Evolutionary conservation across 2,797 vertebrate genomes (phyloP), one percentile per base, ranked within the genome.

Genomic region (Betta splendens): DNA sequence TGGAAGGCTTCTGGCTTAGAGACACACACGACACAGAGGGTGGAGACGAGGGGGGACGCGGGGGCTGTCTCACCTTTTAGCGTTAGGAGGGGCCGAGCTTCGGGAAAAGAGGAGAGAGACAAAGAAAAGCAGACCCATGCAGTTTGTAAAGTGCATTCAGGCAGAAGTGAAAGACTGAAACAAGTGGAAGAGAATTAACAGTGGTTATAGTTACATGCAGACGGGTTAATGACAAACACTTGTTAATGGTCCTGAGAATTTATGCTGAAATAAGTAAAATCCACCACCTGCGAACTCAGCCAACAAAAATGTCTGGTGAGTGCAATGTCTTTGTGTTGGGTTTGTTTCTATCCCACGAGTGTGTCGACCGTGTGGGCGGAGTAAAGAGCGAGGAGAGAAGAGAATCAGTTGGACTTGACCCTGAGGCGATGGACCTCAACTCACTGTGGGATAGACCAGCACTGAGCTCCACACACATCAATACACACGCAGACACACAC

Each of bases 11-110:
- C 13, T 42, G 28, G 32, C 28, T 39, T 32, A 9, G 12, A 61
- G 20, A 22, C 37, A 7, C 49, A 8, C 13, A 28, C 2, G 73
- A 50, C 9, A 43, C 16, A 67, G 13, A 21, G 29, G 28, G 57
- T 1, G 17, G 28, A 60, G 58, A 53, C 50, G 52, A 71, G 48
- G 39, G 73, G 21, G 73, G 51, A 69, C 80, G 78, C 44, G 80
- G 71, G 75, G 48, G 36, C 84, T 77, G 68, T 84, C 92, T 92
- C 90, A 92, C 89, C 91, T 93, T 75, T 89, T 78, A 85, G 79
- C 88, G 84, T 90, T 91, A 92, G 79, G 73, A 81, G 75, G 84
- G 63, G 91, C 83, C 81, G 56, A 82, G 89, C 93, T 94, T 94
- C 87, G 86, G 61, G 56, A 71, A 80, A 75, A 77, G 75, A 81